phyloP scores from a whole-genome alignment of 2,797 vertebrate genomes.

The Mallotus villosus region DNA sequence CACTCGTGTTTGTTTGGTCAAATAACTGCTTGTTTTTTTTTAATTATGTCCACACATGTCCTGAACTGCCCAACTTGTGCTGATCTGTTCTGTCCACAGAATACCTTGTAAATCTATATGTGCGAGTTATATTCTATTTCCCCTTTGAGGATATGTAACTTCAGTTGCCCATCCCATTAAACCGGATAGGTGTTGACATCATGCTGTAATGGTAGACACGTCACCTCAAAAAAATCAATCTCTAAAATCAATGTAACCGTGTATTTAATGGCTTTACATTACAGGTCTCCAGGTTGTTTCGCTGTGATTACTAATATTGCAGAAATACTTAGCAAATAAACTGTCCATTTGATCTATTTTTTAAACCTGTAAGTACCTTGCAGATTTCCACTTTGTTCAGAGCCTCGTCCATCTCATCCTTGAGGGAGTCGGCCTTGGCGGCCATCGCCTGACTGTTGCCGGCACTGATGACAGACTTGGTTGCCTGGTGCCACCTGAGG shows the following conservation, averaged over 20 bases:
- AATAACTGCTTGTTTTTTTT: too few relatives aligned
- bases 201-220: not conserved
- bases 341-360: not conserved
- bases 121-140: not conserved
- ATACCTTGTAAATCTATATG: not conserved
- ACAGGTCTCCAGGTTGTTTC: too few relatives aligned
- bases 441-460: constrained; percentile 87
- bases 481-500: constrained; percentile 86
- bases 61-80: not conserved
- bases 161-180: not conserved
- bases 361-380: constrained; percentile 77
- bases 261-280: not conserved
- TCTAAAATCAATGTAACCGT: not conserved
- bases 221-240: not conserved
- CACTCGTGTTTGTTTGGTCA: not conserved
- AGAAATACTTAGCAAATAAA: not conserved
- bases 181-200: not conserved
- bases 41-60: too few relatives aligned
- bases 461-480: constrained; percentile 78
- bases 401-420: constrained; percentile 98
- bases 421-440: constrained; percentile 90
- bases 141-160: not conserved
- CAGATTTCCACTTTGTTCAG: constrained; percentile 97
- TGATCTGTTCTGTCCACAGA: not conserved
- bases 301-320: not conserved